Percentiles rank a stretch among this genome's conserved stretches.
phyloP scores from a whole-genome alignment of 2,888 invertebrate species.

The Oscheius sp. region DNA sequence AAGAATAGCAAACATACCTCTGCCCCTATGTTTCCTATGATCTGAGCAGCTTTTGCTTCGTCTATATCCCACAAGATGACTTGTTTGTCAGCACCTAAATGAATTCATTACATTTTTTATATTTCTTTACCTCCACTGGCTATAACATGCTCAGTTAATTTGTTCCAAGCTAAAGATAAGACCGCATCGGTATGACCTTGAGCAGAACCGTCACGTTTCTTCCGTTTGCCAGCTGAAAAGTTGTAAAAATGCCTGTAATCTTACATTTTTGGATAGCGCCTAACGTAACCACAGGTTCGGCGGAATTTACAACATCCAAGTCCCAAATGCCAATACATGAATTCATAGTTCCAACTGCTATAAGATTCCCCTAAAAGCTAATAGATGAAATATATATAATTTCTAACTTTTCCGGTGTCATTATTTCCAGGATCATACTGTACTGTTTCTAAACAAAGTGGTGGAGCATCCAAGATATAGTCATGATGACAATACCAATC shows the following conservation, averaged over 20 bases:
- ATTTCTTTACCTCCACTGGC: constrained; percentile 84
- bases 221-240: constrained; percentile 40
- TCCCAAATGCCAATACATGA: constrained; percentile 96
- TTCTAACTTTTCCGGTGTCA: constrained; percentile 46
- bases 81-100: constrained; percentile 82
- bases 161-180: constrained; percentile 90
- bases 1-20: constrained; percentile 39
- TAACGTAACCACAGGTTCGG: constrained; percentile 88
- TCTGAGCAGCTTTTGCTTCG: constrained; percentile 80
- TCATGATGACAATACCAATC: constrained; percentile 90
- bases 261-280: constrained; percentile 39
- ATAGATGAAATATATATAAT: not conserved
- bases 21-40: constrained; percentile 43
- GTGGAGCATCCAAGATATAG: constrained; percentile 87
- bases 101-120: not conserved
- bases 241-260: too few species aligned
- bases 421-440: constrained; percentile 86
- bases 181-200: constrained; percentile 88
- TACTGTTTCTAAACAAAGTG: constrained; percentile 91
- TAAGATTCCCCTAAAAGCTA: constrained; percentile 81
- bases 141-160: constrained; percentile 79
- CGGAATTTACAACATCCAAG: constrained; percentile 88
- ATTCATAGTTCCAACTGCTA: constrained; percentile 92
- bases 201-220: constrained; percentile 62
- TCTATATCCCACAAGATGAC: constrained; percentile 92